Evolutionary conservation across 2,888 invertebrate genomes (phyloP).

Genomic region (Hedya salicella): DNA sequence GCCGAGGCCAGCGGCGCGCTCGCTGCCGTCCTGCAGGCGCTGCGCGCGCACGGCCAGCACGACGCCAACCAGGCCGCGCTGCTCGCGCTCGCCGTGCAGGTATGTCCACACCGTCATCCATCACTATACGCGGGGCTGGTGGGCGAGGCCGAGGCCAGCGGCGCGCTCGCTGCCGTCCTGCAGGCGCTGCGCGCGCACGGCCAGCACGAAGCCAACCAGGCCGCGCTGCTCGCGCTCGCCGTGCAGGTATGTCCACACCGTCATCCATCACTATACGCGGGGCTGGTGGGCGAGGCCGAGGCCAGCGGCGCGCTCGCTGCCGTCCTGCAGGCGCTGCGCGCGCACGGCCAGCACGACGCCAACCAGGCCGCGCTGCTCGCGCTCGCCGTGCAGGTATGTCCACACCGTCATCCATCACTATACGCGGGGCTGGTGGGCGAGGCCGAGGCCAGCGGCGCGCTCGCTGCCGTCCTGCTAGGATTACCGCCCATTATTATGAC

Average conservation of each 20-base stretch:
- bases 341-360: constrained; percentile 84
- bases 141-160: constrained; percentile 70
- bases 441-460: constrained; percentile 11
- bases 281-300: constrained; percentile 8
- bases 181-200: constrained; percentile 94
- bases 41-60: constrained; percentile 95
- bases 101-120: constrained; percentile 65
- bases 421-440: constrained; percentile 3
- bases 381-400: not conserved
- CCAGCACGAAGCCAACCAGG: constrained; percentile 95
- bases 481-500: too few species aligned
- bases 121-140: constrained; percentile 72
- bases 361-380: constrained; percentile 88
- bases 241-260: constrained; percentile 87
- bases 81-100: constrained; percentile 91
- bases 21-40: constrained; percentile 90
- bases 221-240: constrained; percentile 91
- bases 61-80: constrained; percentile 94
- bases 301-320: not conserved
- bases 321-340: not conserved
- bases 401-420: too few species aligned
- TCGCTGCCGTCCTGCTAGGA: not conserved
- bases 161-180: constrained; percentile 91
- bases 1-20: constrained; percentile 86
- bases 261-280: constrained; percentile 23